Evolutionary conservation across 2,797 vertebrate species (phyloP), one percentile per base, ranked within the genome.

Genomic region (Chaetophractus vellerosus): DNA sequence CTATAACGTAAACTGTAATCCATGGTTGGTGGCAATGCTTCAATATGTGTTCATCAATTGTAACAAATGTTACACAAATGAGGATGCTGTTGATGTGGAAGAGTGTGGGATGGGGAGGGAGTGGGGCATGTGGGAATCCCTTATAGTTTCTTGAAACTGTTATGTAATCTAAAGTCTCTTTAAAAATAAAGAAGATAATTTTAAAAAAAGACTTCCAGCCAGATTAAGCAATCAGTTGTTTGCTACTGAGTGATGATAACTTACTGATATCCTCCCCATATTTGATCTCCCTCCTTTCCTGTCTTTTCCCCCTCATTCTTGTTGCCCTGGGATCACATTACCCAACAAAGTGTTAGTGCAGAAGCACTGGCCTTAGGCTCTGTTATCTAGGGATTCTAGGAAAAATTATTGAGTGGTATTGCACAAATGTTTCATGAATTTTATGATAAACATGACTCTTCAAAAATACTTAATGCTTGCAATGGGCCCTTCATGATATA

Each of bases 361-460:
- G 76, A 64, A 78, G n/a, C 36, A 82, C 4, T 33, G 52, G 72
- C 33, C 45, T 45, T 8, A 45, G 45, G 45, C 45, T 38, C 38
- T 45, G 45, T 45, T 45, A 6, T 45, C 45, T 80, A 89, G 75
- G 21, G 31, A 63, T 38, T 66, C 66, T 31, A 26, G 71, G n/a
- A 76, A 91, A 79, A 57, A 18, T 24, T 79, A 76, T 0, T 38
- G 23, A 15, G 81, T 79, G n/a, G 28, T 36, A 78, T 18, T 82
- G 21, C 26, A 75, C 38, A 93, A 64, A 50, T 41, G 21, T 50
- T 28, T 78, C 12, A 33, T 24, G 15, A 85, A 68, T 82, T 33
- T 68, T 75, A 90, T 48, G 64, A 76, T 52, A 83, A 79, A 83
- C 9, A 45, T n/a, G 36, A 55, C 3, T 93, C n/a, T 57, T 79